Evolutionary conservation across 1,140 invertebrate species (phyloP).

Genomic region (Orius insidiosus): DNA sequence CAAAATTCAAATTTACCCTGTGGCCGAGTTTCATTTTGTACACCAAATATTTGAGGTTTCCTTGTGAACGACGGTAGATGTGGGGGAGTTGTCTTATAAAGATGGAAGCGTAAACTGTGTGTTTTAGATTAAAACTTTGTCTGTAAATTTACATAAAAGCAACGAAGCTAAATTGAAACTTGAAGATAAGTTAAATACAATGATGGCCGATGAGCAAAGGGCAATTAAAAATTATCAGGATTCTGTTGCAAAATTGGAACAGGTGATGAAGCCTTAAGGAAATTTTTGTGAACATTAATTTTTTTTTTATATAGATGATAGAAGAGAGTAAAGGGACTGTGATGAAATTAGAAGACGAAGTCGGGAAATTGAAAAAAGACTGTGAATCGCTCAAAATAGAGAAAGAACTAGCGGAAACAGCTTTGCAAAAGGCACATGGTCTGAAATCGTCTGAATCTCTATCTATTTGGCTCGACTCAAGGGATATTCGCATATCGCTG

Average conservation of each 20-base stretch:
- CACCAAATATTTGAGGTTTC: too few species aligned
- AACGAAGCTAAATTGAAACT: slow-evolving; percentile 23
- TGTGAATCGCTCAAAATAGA: slow-evolving; percentile 23
- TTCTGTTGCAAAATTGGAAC: slow-evolving; percentile 25
- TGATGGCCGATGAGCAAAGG: slow-evolving; percentile 23
- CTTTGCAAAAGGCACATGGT: slow-evolving; percentile 9
- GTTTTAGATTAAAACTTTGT: slow-evolving; percentile 27
- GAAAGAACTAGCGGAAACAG: slow-evolving; percentile 12
- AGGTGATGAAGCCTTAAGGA: slow-evolving; percentile 22
- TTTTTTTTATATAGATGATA: slow-evolving; percentile 11
- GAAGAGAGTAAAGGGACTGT: slow-evolving; percentile 21
- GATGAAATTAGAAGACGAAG: slow-evolving; percentile 27
- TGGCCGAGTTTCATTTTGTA: too few species aligned
- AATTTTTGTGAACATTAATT: slow-evolving; percentile 4
- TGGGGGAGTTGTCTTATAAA: too few species aligned
- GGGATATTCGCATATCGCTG: slow-evolving; percentile 16
- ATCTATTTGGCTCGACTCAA: slow-evolving; percentile 8
- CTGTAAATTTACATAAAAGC: slow-evolving; percentile 22
- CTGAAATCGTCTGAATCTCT: slow-evolving; percentile 4
- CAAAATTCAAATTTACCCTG: too few species aligned
- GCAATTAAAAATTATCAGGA: slow-evolving; percentile 26
- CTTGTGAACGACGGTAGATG: too few species aligned
- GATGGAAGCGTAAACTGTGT: too few species aligned
- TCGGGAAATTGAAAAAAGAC: slow-evolving; percentile 27
- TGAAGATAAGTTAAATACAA: slow-evolving; percentile 24